phyloP scores from a whole-genome alignment of 2,113 vertebrate genomes.

The Pyxicephalus adspersus region DNA sequence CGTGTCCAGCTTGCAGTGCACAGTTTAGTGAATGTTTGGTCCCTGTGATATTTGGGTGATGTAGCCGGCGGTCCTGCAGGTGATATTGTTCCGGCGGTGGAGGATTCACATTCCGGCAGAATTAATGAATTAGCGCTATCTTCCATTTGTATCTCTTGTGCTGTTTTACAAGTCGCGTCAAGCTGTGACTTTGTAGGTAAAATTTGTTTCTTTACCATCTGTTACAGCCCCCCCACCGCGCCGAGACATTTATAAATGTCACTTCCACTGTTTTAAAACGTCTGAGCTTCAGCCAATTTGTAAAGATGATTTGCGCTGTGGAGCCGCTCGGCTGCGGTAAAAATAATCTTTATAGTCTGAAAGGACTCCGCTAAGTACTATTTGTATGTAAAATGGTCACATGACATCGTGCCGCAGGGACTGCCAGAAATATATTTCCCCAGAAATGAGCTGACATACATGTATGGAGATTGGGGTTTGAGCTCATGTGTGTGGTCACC shows the following conservation, averaged over 20 bases:
- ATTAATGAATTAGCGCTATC: background rate
- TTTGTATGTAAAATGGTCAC: no score
- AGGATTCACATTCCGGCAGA: background rate
- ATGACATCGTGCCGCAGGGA: no score
- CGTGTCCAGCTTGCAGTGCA: no score
- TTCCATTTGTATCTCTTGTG: slow-evolving; percentile 48
- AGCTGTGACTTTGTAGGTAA: slow-evolving; percentile 50
- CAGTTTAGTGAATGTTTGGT: background rate
- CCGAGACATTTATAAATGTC: slow-evolving; percentile 52
- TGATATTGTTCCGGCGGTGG: background rate
- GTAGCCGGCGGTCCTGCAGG: background rate
- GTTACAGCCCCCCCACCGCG: slow-evolving; percentile 55
- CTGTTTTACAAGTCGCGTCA: slow-evolving; percentile 44
- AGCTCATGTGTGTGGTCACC: no score
- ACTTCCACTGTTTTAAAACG: slow-evolving; percentile 58
- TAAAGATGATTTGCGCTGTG: slow-evolving; percentile 57
- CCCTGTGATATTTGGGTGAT: background rate
- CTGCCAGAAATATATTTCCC: no score
- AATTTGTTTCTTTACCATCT: slow-evolving; percentile 61
- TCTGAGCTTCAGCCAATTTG: slow-evolving; percentile 51
- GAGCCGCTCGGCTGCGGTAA: background rate
- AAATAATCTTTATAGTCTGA: background rate
- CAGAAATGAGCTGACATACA: no score
- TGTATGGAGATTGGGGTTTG: no score
- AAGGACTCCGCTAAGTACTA: no score